These are phyloP conservation scores for Podabrus alpinus DNA, from an alignment of 2,888 invertebrate species.

Conservation along the genomic window DNA sequence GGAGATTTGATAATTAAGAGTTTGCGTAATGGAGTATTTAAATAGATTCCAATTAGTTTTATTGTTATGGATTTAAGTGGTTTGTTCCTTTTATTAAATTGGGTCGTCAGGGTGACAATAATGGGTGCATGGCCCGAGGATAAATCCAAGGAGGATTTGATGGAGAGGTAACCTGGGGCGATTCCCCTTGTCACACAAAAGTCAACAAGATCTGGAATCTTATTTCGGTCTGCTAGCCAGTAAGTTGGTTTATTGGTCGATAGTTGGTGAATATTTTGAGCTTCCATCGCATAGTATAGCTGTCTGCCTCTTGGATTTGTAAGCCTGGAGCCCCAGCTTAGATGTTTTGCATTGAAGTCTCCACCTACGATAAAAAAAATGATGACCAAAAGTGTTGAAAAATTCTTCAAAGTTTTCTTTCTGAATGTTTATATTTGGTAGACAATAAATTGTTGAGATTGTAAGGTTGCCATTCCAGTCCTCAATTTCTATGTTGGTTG, in stretches of 20 bases:
- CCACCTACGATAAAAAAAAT: too few species aligned
- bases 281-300: too few species aligned
- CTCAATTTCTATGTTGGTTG: too few species aligned
- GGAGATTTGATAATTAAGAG: neutral
- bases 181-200: neutral
- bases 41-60: too few species aligned
- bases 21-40: neutral
- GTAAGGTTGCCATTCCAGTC: too few species aligned
- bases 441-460: too few species aligned
- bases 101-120: too few species aligned
- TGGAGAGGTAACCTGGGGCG: neutral
- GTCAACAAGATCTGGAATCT: neutral
- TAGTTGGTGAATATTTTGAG: neutral
- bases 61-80: too few species aligned
- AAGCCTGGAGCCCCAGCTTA: neutral
- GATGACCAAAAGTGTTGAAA: too few species aligned
- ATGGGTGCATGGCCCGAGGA: neutral
- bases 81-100: too few species aligned
- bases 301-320: neutral
- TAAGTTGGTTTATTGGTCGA: neutral
- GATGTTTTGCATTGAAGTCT: neutral
- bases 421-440: too few species aligned
- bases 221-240: neutral
- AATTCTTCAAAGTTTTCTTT: too few species aligned
- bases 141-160: neutral